Evolutionary conservation across 2,888 invertebrate genomes (phyloP), one percentile per base, ranked within the genome.

Genomic region (Aleiodes leptofemur): DNA sequence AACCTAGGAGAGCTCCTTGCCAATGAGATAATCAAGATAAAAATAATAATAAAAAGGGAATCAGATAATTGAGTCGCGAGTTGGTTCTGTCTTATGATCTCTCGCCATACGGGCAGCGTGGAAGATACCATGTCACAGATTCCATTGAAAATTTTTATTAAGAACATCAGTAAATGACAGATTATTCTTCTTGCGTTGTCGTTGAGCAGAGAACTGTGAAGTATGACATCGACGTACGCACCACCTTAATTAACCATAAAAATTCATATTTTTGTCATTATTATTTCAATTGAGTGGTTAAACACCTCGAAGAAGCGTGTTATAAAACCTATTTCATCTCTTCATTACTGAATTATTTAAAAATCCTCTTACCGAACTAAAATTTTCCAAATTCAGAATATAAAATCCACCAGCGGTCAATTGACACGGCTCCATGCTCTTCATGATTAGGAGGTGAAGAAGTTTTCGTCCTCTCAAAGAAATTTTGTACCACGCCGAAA

Each of bases 361-460:
- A 6, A 50, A 66, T 14, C 69, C 13, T 59, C 83, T 85, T 80
- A 85, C 85, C 76, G 81, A 31, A n/a, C 78, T 76, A 34, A 84
- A 86, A 48, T 82, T 84, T 71, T 83, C 69, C 72, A 86, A 72
- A 56, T 85, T 83, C 11, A 86, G 66, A 8, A 75, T 69, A 64
- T 81, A 85, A 16, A 85, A 56, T 31, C 79, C 81, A 4, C 80
- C 82, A 0, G 86, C 86, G 0, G 85, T 85, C 72, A 85, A 76
- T 66, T 78, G 77, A 34, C 84, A 76, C 0, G 85, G 84, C 16
- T 7, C 34, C 1, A 77, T 68, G 61, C 83, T 83, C 72, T 81
- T 78, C 38, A 80, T 29, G 13, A 86, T 50, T 76, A 86, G 80
- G 8, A 85, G 55, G 5, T 74, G 70, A 1, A 86, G 53, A 9